Base-by-base conservation (phyloP, 2,797 vertebrate genomes). In the Caiman crocodilus region DNA sequence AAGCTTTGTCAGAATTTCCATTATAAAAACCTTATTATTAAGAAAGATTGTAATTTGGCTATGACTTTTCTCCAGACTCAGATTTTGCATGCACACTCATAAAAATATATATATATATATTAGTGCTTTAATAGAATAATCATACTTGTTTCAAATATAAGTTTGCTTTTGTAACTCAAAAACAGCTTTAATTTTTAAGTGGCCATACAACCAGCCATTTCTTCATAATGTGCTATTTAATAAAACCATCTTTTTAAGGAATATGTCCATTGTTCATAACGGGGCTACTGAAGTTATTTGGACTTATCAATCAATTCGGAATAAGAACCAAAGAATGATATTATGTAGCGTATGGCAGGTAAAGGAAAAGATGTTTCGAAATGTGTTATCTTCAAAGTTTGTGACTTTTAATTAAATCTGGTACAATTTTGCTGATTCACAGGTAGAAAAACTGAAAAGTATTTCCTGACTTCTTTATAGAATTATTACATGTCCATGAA, bases 351-450 rank as follows among this genome's bases (percentile, higher is more conserved):
- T 76, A 56, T 81, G 69, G 87, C 76, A 76, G 4, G 78, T 11
- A 8, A 18, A 6, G 58, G 30, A 64, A 86, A 74, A 55, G 64
- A 89, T 55, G 17, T 30, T 91, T 69, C 78, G 81, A 58, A 88
- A 23, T 16, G 10, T n/a, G n/a, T 10, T 32, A 58, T 64, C 16
- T 85, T 89, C 63, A 91, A 93, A 64, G 76, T 59, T 84, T 77
- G 82, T 59, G 82, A 85, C 76, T n/a, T 71, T 71, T 91, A 85
- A 76, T 76, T 69, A 94, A 97, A 89, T 84, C 74, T 86, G 90
- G 35, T 82, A 58, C 56, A 74, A 35, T 71, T 42, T 42, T 42
- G 42, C 20, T 25, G 20, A 71, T 42, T 6, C 35, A 71, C 32
- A 71, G 35, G 42, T 71, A 32, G 67, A 21, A 71, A 71, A 42